A percentile compares a stretch with the other conserved stretches of the same genome.
Conservation (phyloP, 1,140 invertebrate genomes). For the Leptopilina boulardi region DNA sequence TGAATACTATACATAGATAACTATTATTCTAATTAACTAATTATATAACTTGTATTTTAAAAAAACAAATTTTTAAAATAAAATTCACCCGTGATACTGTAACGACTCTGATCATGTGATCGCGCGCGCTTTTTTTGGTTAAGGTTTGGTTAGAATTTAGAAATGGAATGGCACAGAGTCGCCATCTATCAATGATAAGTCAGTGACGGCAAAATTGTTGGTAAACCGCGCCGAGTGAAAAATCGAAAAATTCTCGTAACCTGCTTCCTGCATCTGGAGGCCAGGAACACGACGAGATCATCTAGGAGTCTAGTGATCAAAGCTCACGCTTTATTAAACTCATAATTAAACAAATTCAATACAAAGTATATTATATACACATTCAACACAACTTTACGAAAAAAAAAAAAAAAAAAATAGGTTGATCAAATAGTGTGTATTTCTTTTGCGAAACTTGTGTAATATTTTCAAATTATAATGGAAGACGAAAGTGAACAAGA, state of each 20-base stretch:
- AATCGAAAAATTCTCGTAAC: not conserved
- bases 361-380: not conserved
- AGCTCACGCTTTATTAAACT: not conserved
- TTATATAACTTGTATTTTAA: too few relatives aligned
- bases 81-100: not conserved
- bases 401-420: slow-evolving; percentile 29
- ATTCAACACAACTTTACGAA: too few relatives aligned
- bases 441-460: slow-evolving; percentile 12
- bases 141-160: not conserved
- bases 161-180: not conserved
- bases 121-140: not conserved
- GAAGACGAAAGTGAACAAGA: slow-evolving; percentile 71
- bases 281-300: not conserved
- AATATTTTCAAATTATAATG: slow-evolving; percentile 54
- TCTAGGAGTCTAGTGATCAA: not conserved
- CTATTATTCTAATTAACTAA: too few relatives aligned
- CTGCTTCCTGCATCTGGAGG: not conserved
- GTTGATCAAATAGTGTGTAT: slow-evolving; percentile 26
- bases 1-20: not conserved
- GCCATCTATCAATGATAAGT: not conserved
- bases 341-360: not conserved
- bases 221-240: not conserved
- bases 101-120: not conserved
- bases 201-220: not conserved
- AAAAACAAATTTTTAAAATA: not conserved